Percentiles rank a stretch among this genome's conserved stretches.
These are phyloP conservation scores for Melanogrammus aeglefinus DNA, from an alignment of 2,797 vertebrate genomes.

Conservation along the genomic window DNA sequence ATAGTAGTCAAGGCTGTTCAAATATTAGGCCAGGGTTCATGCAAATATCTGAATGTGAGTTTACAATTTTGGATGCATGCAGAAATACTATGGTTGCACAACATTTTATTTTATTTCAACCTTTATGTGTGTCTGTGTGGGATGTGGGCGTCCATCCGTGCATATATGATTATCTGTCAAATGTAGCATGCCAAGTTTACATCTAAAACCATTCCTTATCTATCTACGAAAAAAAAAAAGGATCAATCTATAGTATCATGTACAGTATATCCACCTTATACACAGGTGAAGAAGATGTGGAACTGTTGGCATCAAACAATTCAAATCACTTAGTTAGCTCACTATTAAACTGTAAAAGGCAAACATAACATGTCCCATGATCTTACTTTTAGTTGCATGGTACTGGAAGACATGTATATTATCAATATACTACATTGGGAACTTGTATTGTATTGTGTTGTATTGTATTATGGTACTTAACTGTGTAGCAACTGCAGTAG, in stretches of 20 bases:
- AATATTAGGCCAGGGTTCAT: neutral
- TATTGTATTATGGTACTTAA: too few relatives aligned
- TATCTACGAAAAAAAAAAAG: too few relatives aligned
- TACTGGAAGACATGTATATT: too few relatives aligned
- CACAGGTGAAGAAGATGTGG: neutral
- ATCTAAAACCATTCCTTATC: conserved; percentile 29
- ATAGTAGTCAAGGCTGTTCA: neutral
- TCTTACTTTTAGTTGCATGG: too few relatives aligned
- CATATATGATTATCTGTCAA: neutral
- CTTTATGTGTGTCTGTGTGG: neutral
- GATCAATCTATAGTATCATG: neutral
- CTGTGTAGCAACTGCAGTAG: too few relatives aligned
- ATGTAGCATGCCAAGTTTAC: conserved; percentile 13
- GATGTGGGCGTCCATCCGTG: neutral
- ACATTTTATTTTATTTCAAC: neutral
- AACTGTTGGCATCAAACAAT: neutral
- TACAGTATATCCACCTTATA: neutral
- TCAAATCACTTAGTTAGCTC: too few relatives aligned
- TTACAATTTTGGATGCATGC: neutral
- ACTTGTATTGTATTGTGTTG: too few relatives aligned
- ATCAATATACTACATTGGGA: too few relatives aligned
- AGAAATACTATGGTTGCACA: neutral
- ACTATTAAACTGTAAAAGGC: too few relatives aligned
- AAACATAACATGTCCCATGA: too few relatives aligned
- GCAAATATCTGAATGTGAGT: neutral